phyloP scores from a whole-genome alignment of 2,797 vertebrate species.

The Macrochelys suwanniensis region DNA sequence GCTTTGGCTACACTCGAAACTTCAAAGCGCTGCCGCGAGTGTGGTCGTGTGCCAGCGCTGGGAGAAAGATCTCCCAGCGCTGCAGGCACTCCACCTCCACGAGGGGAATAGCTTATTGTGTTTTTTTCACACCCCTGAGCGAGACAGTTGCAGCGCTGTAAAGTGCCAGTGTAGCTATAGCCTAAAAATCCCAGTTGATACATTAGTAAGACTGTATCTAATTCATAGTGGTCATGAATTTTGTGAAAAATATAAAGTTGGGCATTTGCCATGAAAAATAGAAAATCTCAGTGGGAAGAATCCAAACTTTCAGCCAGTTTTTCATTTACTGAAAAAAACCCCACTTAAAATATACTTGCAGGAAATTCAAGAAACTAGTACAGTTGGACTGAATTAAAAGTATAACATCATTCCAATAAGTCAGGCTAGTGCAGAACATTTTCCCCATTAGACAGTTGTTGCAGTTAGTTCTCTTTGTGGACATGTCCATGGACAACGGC shows the following conservation, averaged over 20 bases:
- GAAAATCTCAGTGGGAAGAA: neutral
- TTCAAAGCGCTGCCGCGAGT: too few species aligned
- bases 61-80: too few species aligned
- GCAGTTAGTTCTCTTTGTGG: neutral
- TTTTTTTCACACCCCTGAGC: too few species aligned
- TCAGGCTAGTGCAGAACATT: neutral
- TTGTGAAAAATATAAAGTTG: neutral
- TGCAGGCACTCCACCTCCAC: too few species aligned
- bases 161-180: too few species aligned
- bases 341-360: neutral
- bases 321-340: neutral
- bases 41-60: too few species aligned
- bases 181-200: neutral
- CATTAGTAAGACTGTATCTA: neutral
- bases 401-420: neutral
- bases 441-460: accelerated
- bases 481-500: neutral
- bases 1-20: too few species aligned
- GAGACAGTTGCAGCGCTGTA: too few species aligned
- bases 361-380: neutral
- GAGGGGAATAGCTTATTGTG: too few species aligned
- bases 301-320: neutral
- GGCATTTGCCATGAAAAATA: neutral
- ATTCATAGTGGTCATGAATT: neutral
- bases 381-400: neutral